phyloP scores from a whole-genome alignment of 2,113 vertebrate genomes.

The Irena cyanogastra region DNA sequence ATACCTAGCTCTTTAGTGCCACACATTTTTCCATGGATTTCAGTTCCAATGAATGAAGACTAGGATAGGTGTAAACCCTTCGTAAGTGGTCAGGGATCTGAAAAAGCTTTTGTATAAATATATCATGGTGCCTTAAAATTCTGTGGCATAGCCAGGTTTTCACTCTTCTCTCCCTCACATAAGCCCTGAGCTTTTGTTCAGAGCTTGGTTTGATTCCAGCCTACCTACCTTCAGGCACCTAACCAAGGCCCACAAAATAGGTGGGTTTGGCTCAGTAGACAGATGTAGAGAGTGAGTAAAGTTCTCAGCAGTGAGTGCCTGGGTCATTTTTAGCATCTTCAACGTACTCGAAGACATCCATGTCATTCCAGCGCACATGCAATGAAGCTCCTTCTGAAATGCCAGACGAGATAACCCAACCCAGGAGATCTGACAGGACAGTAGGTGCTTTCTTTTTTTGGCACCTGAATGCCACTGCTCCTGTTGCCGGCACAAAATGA shows the following conservation, averaged over 20 bases:
- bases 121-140: not conserved
- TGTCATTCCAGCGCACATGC: accelerated
- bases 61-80: not conserved
- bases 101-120: not conserved
- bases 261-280: not conserved
- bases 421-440: not conserved
- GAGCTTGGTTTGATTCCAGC: not conserved
- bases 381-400: not conserved
- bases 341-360: not conserved
- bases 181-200: not conserved
- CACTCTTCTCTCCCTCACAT: accelerated
- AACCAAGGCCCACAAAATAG: not conserved
- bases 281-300: not conserved
- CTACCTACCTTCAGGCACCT: not conserved
- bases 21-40: not conserved
- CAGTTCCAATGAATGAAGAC: not conserved
- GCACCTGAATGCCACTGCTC: not conserved
- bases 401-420: not conserved
- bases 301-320: not conserved
- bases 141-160: not conserved
- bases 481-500: not conserved
- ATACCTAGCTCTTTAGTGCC: not conserved
- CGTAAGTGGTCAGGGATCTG: not conserved
- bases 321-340: not conserved
- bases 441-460: not conserved